A percentile compares a stretch with the other conserved stretches of the same genome.
These are phyloP conservation scores for Limnephilus auricula DNA, from an alignment of 2,888 invertebrate genomes.

Conservation along the genomic window DNA sequence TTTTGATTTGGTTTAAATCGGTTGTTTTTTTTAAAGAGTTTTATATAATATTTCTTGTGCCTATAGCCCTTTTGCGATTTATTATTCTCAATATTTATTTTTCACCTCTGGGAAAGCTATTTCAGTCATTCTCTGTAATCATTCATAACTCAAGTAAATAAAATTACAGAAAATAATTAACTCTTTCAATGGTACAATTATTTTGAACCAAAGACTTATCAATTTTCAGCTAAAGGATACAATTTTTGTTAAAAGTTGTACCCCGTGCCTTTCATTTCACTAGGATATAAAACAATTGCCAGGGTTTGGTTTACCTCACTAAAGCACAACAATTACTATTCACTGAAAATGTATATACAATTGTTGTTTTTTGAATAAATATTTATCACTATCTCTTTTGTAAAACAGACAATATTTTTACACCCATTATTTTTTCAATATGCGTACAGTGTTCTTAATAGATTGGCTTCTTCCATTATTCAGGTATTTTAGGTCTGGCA, in stretches of 20 bases:
- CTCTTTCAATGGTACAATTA: neutral
- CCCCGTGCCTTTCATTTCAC: neutral
- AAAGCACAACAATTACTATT: neutral
- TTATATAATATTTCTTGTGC: neutral
- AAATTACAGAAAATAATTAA: neutral
- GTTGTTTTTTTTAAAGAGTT: neutral
- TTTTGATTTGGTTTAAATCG: neutral
- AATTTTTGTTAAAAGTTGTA: neutral
- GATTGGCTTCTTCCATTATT: neutral
- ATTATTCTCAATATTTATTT: neutral
- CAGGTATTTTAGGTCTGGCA: too few species aligned
- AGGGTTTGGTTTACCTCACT: neutral
- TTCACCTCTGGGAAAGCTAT: neutral
- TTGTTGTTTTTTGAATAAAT: neutral
- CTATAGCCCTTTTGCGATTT: neutral
- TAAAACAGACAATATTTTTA: neutral
- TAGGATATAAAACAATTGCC: neutral
- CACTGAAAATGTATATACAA: neutral
- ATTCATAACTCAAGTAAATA: neutral
- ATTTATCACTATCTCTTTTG: neutral
- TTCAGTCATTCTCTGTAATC: neutral
- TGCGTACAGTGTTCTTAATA: neutral
- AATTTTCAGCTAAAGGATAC: neutral
- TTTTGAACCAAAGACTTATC: neutral
- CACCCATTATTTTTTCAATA: neutral